These are phyloP conservation scores for Babyrousa celebensis DNA, from an alignment of 2,797 vertebrate genomes.

Conservation along the genomic window DNA sequence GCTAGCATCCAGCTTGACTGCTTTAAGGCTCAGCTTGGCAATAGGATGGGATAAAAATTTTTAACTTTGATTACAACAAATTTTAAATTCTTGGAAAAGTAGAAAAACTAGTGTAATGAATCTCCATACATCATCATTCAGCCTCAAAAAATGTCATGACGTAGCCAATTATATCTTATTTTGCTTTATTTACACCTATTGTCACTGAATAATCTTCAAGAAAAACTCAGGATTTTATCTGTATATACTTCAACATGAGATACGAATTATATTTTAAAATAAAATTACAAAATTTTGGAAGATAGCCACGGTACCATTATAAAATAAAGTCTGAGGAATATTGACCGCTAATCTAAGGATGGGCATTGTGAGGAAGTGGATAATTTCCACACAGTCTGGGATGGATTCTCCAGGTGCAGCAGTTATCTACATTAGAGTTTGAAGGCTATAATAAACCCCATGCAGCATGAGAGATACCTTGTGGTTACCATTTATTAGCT, in stretches of 20 bases:
- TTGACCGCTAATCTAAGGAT: not conserved
- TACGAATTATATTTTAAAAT: not conserved
- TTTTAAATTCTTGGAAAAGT: not conserved
- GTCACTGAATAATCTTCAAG: not conserved
- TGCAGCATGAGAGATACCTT: not conserved
- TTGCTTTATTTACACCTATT: not conserved
- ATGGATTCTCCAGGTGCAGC: not conserved
- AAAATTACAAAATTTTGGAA: not conserved
- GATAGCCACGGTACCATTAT: not conserved
- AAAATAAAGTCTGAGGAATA: constrained; percentile 9
- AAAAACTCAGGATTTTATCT: not conserved
- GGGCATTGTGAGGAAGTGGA: not conserved
- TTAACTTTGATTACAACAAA: not conserved
- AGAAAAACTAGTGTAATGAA: not conserved
- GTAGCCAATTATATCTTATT: not conserved
- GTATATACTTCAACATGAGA: not conserved
- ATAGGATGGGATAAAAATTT: not conserved
- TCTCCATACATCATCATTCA: not conserved
- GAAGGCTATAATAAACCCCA: not conserved
- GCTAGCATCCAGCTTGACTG: not conserved
- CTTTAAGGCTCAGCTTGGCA: not conserved
- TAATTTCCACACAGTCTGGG: not conserved
- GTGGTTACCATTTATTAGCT: not conserved
- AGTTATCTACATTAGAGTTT: not conserved
- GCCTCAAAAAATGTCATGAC: constrained; percentile 3